Percentiles rank a stretch among this genome's conserved stretches.
phyloP scores from a whole-genome alignment of 2,113 vertebrate species.

The Pseudonaja textilis region DNA sequence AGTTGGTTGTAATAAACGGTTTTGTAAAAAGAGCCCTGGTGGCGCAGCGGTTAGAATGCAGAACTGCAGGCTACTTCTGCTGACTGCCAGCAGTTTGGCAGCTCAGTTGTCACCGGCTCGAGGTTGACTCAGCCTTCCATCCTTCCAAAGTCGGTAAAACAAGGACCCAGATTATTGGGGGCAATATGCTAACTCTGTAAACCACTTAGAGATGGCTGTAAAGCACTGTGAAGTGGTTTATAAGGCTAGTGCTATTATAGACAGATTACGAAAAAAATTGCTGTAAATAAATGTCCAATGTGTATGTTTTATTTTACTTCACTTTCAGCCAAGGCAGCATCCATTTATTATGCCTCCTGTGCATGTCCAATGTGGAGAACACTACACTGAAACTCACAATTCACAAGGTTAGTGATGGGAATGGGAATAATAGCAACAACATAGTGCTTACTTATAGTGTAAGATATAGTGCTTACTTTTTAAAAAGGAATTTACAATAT shows the following conservation, averaged over 20 bases:
- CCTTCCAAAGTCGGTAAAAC: no score
- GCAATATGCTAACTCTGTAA: no score
- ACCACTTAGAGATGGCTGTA: no score
- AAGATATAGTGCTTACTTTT: neutral
- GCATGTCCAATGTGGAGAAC: slow-evolving; percentile 88
- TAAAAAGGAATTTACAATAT: neutral
- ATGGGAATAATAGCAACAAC: neutral
- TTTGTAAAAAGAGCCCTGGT: neutral
- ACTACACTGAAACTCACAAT: slow-evolving; percentile 90
- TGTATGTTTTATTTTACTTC: slow-evolving; percentile 27
- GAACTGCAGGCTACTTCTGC: no score
- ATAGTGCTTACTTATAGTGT: neutral
- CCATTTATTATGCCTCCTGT: slow-evolving; percentile 88
- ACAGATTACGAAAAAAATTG: neutral
- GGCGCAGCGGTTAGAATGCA: no score
- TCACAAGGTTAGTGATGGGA: slow-evolving; percentile 81
- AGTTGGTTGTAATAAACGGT: neutral
- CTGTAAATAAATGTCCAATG: slow-evolving; percentile 30
- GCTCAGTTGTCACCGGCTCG: no score
- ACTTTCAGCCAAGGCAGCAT: slow-evolving; percentile 85
- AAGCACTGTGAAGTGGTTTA: no score
- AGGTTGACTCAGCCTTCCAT: no score
- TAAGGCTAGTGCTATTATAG: neutral
- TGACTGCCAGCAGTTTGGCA: no score
- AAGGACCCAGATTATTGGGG: no score